Conservation (phyloP, 2,888 invertebrate species). For the Campopleginae sp. region DNA sequence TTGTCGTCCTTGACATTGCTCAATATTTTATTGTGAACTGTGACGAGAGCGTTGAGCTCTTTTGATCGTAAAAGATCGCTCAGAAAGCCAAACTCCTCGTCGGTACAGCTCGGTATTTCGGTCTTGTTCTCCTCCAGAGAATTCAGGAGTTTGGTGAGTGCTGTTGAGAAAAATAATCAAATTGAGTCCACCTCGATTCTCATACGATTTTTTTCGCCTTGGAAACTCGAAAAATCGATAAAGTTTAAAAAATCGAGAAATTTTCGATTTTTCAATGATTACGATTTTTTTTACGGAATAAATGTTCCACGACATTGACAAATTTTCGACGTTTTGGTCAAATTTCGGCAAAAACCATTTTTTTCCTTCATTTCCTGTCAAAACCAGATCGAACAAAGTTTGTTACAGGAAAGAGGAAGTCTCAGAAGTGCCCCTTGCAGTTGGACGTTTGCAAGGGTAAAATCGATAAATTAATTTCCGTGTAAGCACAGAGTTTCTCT, state of each 20-base stretch:
- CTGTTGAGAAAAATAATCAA: conserved; percentile 83
- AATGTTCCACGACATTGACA: neutral
- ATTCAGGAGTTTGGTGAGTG: conserved; percentile 91
- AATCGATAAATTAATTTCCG: conserved; percentile 66
- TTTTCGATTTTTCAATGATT: neutral
- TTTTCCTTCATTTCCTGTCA: neutral
- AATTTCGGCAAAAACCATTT: too few species aligned
- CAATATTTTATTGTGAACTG: conserved; percentile 95
- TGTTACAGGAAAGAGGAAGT: conserved; percentile 29
- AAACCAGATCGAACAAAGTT: neutral
- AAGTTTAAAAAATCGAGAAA: neutral
- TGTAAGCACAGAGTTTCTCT: conserved; percentile 46
- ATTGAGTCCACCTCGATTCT: neutral
- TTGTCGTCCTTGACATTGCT: conserved; percentile 94
- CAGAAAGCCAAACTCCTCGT: conserved; percentile 94
- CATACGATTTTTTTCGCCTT: neutral
- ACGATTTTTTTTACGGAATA: neutral
- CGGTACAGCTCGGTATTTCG: conserved; percentile 88
- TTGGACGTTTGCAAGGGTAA: conserved; percentile 45
- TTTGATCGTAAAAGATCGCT: conserved; percentile 93
- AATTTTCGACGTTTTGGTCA: neutral
- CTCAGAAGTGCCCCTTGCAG: conserved; percentile 37
- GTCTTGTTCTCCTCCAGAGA: conserved; percentile 93
- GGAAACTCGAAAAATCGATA: neutral
- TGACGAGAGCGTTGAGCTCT: conserved; percentile 94